Base-by-base conservation (phyloP, 2,113 vertebrate genomes). In the Tachycineta bicolor region DNA sequence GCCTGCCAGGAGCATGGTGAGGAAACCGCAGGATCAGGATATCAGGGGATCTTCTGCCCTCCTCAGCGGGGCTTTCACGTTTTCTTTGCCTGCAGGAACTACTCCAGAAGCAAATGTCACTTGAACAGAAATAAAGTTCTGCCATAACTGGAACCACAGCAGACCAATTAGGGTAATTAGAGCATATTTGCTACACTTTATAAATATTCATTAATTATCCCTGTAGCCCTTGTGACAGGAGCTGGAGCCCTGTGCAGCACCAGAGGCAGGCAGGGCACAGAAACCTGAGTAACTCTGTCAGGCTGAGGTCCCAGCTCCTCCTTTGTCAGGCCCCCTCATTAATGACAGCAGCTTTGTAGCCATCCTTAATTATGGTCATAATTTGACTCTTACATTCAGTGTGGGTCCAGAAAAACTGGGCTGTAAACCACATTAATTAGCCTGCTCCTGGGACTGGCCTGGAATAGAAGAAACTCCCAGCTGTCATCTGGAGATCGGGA, bases 91-190 rank as follows among this genome's bases (percentile, higher is more conserved):
- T 68, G 44, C 5, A 5, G 83, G 64, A 93, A 56, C 60, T 60
- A 87, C 84, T 70, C 58, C 89, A 92, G 84, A 90, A 94, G 77
- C 39, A 70, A 95, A 89, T 63, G 75, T 74, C 89, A 90, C 62
- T 87, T 52, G 71, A 95, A 75, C 67, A 91, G 76, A 91, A 89
- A 92, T 80, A 23, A 89, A 95, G 60, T 86, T 91, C 79, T 90
- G 59, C 76, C 63, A 55, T 69, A 89, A 68, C 89, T 81, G 79
- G 70, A 83, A 93, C 71, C 47, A 84, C 71, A 79, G 58, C 89
- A 92, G 89, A 58, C 73, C 76, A 90, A 80, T 82, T 87, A 93
- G 85, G 29, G 52, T 90, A 93, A 96, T 97, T 94, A 97, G 34
- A 92, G 52, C 77, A 78, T 52, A 93, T 93, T 92, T 97, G 83